Conservation (phyloP, 1,140 invertebrate genomes). For the Leptoteleia sp. region DNA sequence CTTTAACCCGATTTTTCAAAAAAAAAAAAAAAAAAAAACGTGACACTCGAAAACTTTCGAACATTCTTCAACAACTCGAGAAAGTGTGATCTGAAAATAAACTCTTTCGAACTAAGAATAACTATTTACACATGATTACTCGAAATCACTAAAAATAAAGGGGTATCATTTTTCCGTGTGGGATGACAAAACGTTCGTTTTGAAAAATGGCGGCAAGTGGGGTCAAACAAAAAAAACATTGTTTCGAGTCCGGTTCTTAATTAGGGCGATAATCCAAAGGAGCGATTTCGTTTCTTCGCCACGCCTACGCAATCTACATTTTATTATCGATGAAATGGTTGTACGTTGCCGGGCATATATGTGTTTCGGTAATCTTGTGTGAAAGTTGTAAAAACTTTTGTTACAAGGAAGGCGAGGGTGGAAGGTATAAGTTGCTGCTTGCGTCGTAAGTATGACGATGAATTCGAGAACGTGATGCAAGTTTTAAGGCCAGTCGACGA, state of each 20-base stretch:
- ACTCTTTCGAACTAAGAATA: constrained; percentile 28
- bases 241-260: background rate
- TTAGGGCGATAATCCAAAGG: no score
- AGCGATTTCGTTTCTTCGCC: constrained; percentile 7
- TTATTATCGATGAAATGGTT: constrained; percentile 56
- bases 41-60: constrained; percentile 42
- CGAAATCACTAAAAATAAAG: constrained; percentile 38
- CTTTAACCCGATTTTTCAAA: constrained; percentile 32
- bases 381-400: constrained; percentile 69
- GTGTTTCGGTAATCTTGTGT: constrained; percentile 63
- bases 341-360: constrained; percentile 47
- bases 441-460: constrained; percentile 62
- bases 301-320: constrained; percentile 47
- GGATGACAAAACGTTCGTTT: no score
- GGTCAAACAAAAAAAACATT: no score
- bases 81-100: constrained; percentile 39
- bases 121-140: constrained; percentile 48
- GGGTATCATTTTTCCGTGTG: no score
- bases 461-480: constrained; percentile 66
- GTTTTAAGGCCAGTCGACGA: constrained; percentile 51
- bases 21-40: no score
- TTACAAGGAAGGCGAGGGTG: constrained; percentile 35
- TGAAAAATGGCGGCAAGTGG: no score
- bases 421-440: constrained; percentile 59
- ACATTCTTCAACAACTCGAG: constrained; percentile 29